Percentiles rank a stretch among this genome's conserved stretches.
Conservation (phyloP, 2,797 vertebrate genomes). For the Mionectes olivaceus region DNA sequence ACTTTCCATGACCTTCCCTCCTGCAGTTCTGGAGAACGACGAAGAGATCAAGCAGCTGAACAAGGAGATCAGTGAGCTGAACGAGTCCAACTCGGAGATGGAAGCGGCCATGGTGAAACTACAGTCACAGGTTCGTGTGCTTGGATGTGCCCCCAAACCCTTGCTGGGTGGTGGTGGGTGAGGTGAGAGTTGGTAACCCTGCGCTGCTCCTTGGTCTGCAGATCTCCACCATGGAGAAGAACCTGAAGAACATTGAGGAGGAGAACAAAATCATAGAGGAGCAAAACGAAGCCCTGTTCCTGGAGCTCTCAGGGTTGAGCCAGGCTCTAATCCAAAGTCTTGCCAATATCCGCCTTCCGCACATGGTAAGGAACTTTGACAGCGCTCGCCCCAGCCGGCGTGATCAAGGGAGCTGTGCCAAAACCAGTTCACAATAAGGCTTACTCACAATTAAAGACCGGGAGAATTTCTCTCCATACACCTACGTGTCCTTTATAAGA, state of each 20-base stretch:
- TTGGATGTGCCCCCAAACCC: accelerated
- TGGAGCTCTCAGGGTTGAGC: constrained; percentile 97
- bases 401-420: background rate
- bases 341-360: constrained; percentile 96
- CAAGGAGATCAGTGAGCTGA: constrained; percentile 96
- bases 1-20: background rate
- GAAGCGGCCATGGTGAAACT: constrained; percentile 97
- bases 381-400: accelerated
- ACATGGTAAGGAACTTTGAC: constrained; percentile 87
- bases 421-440: background rate
- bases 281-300: constrained; percentile 96
- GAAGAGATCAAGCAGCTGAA: constrained; percentile 98
- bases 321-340: constrained; percentile 97
- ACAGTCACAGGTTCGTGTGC: constrained; percentile 90
- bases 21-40: constrained; percentile 92
- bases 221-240: constrained; percentile 99
- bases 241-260: constrained; percentile 95
- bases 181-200: background rate
- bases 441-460: background rate
- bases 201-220: constrained; percentile 13
- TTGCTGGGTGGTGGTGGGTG: background rate
- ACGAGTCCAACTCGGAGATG: constrained; percentile 97
- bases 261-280: constrained; percentile 98
- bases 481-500: constrained; percentile 19
- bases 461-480: background rate